Evolutionary conservation across 2,888 invertebrate genomes (phyloP), one percentile per base, ranked within the genome.

Genomic region (Physocephala rufipes): DNA sequence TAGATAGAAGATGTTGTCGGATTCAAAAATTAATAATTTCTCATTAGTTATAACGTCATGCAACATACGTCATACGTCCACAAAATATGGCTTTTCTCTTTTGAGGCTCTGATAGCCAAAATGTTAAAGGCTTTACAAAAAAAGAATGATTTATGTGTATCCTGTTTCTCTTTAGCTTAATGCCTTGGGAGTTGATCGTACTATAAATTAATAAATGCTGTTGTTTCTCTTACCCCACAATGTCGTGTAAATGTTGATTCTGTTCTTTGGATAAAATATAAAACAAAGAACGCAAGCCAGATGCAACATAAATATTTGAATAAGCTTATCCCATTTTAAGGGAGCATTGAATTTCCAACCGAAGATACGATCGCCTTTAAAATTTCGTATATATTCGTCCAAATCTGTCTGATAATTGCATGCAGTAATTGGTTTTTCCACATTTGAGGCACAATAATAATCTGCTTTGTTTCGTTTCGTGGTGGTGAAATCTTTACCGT

Each of bases 311-410:
- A 84, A 81, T 58, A 92, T 89, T 30, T 85, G 83, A 72, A 90
- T 86, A 19, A 89, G 86, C 78, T 90, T 91, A 61, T 83, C 84
- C 92, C 91, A 92, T 77, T 90, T 89, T n/a, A 91, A 85, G 0
- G 90, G 89, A 2, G 90, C 90, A 55, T 88, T 79, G 72, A 90
- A 90, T 3, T 89, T 87, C 72, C 86, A 77, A 30, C 85, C 84
- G 2, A 85, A 71, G 2, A 84, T 72, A 2, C 77, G 79, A 72
- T 83, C 84, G 28, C 84, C 84, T 67, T 82, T 80, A 61, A 84
- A 85, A 19, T 75, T 79, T 63, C 73, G 76, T 26, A 79, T 80
- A 26, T 85, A 85, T 61, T 79, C 77, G 9, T 84, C 82, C 77
- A 85, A 78, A 67, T 84, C 75, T 58, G 83, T 79, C 47, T 80